A percentile compares a stretch with the other conserved stretches of the same genome.
Evolutionary conservation across 2,113 vertebrate species (phyloP).

Genomic region (Sterna hirundo): DNA sequence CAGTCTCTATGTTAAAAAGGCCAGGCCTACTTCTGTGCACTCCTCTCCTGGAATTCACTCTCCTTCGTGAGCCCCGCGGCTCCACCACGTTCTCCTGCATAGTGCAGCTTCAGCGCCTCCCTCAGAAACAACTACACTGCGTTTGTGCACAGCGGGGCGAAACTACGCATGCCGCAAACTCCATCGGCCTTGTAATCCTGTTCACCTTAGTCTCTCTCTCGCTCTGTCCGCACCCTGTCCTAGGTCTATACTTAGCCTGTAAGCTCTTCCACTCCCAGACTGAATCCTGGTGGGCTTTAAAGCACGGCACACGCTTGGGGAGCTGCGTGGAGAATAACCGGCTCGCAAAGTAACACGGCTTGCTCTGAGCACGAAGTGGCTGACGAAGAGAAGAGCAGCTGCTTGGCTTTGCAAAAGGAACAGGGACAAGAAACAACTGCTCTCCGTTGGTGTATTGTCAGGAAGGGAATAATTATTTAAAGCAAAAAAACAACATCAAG

Average conservation of each 20-base stretch:
- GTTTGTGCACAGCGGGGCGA: accelerated
- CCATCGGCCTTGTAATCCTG: background rate
- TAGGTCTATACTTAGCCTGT: background rate
- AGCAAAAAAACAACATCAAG: background rate
- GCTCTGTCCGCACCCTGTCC: accelerated
- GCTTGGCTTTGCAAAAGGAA: background rate
- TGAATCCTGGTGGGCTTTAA: background rate
- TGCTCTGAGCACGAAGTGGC: background rate
- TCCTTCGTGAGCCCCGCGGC: accelerated
- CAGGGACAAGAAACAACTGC: background rate
- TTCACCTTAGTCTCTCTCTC: background rate
- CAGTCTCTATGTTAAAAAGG: background rate
- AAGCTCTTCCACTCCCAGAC: background rate
- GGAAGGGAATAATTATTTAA: background rate
- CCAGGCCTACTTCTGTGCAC: background rate
- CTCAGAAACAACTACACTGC: accelerated
- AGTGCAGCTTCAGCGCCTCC: background rate
- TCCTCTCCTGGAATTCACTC: background rate
- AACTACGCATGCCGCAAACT: background rate
- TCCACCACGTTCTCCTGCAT: accelerated
- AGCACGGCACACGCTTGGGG: background rate
- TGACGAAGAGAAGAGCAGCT: background rate
- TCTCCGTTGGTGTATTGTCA: accelerated
- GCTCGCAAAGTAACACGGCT: background rate
- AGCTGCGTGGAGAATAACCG: background rate